Base-by-base conservation (phyloP, 2,888 invertebrate genomes). In the Euzophera pinguis region DNA sequence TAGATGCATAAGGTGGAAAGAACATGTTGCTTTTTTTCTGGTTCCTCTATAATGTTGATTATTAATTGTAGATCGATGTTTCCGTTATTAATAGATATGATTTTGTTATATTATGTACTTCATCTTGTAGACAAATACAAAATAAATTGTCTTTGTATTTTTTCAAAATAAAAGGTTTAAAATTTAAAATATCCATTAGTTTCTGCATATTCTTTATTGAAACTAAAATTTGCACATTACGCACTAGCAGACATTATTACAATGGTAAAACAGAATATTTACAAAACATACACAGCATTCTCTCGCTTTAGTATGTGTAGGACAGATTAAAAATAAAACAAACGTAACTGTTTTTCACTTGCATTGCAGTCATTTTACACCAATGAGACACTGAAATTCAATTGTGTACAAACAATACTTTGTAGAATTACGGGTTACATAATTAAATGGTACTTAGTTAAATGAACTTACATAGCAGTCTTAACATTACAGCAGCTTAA, bases 171-270 rank as follows among this genome's bases (percentile, higher is more conserved):
- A 39, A 22, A 39, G 29, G 39, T 22, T 48, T 6, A 6, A 42
- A 54, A 61, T 59, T 57, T 60, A 22, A 59, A 60, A 41, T 1
- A 37, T 50, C 52, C 50, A 58, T 35, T 41, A 50, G 60, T 66
- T 61, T 64, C 57, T 67, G 73, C 55, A 67, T 64, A 63, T 61
- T 74, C 72, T 85, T 84, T 83, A 84, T 78, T 83, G 66, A 78
- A 82, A 78, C 73, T 64, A 65, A 67, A 75, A 71, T 65, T 72
- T 67, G 62, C 69, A 77, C 71, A 66, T 74, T 73, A 77, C 65
- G 60, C 67, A 69, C 74, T 73, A 76, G 57, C 68, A 71, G 69
- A 67, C 65, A 64, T 67, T 69, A 71, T 55, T 64, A 53, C 66
- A 64, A 58, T 56, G 55, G 67, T 61, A 59, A 13, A 55, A 61